Percentiles rank a stretch among this genome's conserved stretches.
phyloP scores from a whole-genome alignment of 2,888 invertebrate genomes.

The Philhelius pedissequus region DNA sequence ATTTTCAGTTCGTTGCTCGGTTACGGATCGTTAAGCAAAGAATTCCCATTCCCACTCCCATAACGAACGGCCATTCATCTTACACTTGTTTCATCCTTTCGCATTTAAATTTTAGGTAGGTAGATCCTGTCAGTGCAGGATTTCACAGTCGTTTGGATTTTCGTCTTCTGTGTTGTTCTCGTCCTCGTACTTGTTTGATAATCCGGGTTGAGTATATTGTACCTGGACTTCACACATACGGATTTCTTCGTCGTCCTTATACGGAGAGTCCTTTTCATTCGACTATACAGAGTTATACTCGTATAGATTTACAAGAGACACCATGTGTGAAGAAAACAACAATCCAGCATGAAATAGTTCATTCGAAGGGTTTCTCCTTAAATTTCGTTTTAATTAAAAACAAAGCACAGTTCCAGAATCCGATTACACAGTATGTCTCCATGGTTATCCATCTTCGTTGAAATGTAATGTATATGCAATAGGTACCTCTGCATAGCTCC shows the following conservation, averaged over 20 bases:
- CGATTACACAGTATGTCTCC: slow-evolving; percentile 65
- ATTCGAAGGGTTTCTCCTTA: slow-evolving; percentile 31
- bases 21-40: slow-evolving; percentile 53
- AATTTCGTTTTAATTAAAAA: slow-evolving; percentile 63
- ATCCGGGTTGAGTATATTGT: slow-evolving; percentile 37
- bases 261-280: neutral
- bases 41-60: slow-evolving; percentile 57
- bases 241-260: slow-evolving; percentile 30
- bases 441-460: slow-evolving; percentile 62
- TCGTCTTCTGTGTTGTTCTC: slow-evolving; percentile 21
- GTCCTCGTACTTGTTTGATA: slow-evolving; percentile 34
- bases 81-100: slow-evolving; percentile 57
- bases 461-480: neutral
- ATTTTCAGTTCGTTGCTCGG: slow-evolving; percentile 21
- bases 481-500: too few species aligned
- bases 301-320: neutral
- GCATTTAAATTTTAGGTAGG: slow-evolving; percentile 36
- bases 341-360: slow-evolving; percentile 54
- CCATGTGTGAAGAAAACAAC: slow-evolving; percentile 36
- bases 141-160: slow-evolving; percentile 61
- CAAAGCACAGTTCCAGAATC: slow-evolving; percentile 66
- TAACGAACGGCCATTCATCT: slow-evolving; percentile 66
- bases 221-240: slow-evolving; percentile 15
- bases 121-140: slow-evolving; percentile 60
- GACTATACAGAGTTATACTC: neutral